Conservation (phyloP, 1,140 invertebrate genomes). For the Diabrotica undecimpunctata region DNA sequence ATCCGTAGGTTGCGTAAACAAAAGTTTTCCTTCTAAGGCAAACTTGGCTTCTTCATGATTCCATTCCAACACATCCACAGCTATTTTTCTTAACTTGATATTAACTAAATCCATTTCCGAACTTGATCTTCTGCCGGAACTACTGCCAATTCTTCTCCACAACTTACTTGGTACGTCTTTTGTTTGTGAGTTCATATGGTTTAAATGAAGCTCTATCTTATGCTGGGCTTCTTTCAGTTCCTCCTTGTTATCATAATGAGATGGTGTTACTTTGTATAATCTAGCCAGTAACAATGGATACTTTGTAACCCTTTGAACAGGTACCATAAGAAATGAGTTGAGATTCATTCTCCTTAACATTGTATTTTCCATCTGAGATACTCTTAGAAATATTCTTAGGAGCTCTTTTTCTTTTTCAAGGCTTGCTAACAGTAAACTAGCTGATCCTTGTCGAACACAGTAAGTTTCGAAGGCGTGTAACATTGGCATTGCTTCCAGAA, state of each 20-base stretch:
- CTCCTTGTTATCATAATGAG: conserved; percentile 72
- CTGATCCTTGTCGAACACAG: conserved; percentile 85
- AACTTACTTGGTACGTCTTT: conserved; percentile 87
- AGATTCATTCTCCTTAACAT: conserved; percentile 91
- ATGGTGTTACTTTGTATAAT: conserved; percentile 85
- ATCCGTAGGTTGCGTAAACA: conserved; percentile 82
- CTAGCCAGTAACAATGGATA: conserved; percentile 89
- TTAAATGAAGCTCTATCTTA: conserved; percentile 88
- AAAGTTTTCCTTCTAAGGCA: conserved; percentile 78
- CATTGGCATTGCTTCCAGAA: conserved; percentile 89
- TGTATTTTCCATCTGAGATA: conserved; percentile 95
- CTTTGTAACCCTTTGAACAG: conserved; percentile 86
- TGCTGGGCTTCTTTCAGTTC: conserved; percentile 78
- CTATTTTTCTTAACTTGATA: conserved; percentile 86
- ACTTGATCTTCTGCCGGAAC: conserved; percentile 65
- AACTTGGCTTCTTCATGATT: conserved; percentile 86
- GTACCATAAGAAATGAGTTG: conserved; percentile 94
- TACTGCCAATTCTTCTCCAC: conserved; percentile 84
- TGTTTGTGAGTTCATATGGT: conserved; percentile 92
- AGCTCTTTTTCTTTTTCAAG: conserved; percentile 95
- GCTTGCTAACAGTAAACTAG: conserved; percentile 83
- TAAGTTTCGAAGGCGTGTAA: conserved; percentile 92
- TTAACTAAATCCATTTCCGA: conserved; percentile 81
- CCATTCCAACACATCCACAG: conserved; percentile 89
- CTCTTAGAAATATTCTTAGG: conserved; percentile 87